A percentile compares a stretch with the other conserved stretches of the same genome.
Evolutionary conservation across 1,140 invertebrate species (phyloP).

Genomic region (Ooceraea biroi): DNA sequence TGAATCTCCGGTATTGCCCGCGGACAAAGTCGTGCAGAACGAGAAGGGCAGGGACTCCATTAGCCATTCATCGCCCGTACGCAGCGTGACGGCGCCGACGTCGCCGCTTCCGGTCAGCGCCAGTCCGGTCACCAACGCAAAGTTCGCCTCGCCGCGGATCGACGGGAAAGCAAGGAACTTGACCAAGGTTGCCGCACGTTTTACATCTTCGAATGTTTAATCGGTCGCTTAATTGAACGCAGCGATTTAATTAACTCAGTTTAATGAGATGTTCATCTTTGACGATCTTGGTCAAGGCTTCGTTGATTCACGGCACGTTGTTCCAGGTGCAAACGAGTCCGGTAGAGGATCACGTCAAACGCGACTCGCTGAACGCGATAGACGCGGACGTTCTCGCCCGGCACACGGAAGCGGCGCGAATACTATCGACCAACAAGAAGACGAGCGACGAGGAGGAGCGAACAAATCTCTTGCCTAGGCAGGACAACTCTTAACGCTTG

Average conservation of each 20-base stretch:
- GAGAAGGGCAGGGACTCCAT: conserved; percentile 52
- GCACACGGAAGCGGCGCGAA: conserved; percentile 71
- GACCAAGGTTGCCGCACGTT: conserved; percentile 74
- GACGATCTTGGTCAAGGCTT: too few species aligned
- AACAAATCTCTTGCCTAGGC: conserved; percentile 78
- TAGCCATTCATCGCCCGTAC: conserved; percentile 77
- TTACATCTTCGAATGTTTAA: background rate
- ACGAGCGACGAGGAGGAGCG: conserved; percentile 76
- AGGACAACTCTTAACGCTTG: conserved; percentile 83
- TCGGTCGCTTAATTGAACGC: too few species aligned
- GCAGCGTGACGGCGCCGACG: conserved; percentile 78
- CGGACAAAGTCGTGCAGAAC: conserved; percentile 73
- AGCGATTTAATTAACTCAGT: too few species aligned
- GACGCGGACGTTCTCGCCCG: conserved; percentile 75
- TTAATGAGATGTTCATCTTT: too few species aligned
- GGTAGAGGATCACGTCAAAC: conserved; percentile 66
- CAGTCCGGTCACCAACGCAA: conserved; percentile 81
- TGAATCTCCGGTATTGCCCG: conserved; percentile 83
- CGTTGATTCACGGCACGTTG: background rate
- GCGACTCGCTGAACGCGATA: conserved; percentile 59
- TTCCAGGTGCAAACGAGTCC: conserved; percentile 69
- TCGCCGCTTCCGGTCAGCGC: conserved; percentile 82
- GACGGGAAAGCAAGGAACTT: conserved; percentile 82
- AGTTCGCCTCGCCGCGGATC: conserved; percentile 77
- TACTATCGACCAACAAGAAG: conserved; percentile 73